A percentile compares a stretch with the other conserved stretches of the same genome.
phyloP scores from a whole-genome alignment of 2,888 invertebrate genomes.

The Trachelus troglodyta region DNA sequence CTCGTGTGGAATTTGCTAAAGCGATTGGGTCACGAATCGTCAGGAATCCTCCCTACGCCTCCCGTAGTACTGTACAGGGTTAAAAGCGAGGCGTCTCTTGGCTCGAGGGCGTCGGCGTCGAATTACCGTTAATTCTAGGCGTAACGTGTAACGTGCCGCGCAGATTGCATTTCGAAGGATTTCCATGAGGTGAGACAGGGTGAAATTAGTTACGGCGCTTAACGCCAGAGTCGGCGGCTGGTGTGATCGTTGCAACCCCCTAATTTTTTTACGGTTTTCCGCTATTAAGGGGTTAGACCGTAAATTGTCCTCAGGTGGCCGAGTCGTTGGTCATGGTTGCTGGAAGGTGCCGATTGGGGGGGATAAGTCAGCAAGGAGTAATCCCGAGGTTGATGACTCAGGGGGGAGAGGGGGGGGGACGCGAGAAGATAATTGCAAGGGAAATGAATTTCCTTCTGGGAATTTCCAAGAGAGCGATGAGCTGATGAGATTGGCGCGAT shows the following conservation, averaged over 20 bases:
- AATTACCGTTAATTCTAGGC: constrained; percentile 6
- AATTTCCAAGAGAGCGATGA: not conserved
- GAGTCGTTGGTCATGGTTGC: not conserved
- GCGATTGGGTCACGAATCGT: not conserved
- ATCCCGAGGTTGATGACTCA: not conserved
- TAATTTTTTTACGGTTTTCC: constrained; percentile 13
- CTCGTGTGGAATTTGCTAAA: not conserved
- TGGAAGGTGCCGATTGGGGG: not conserved
- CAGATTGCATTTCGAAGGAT: constrained; percentile 3
- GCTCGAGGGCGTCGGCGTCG: not conserved
- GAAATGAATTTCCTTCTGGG: not conserved
- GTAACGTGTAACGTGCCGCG: constrained; percentile 4
- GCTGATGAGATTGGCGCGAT: not conserved
- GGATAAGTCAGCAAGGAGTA: not conserved
- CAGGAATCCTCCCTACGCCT: no score
- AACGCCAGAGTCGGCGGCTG: constrained; percentile 20
- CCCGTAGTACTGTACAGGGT: not conserved
- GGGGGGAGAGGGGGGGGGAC: no score
- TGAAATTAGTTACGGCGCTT: constrained; percentile 37
- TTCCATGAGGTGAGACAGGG: constrained; percentile 23
- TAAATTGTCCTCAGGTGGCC: constrained; percentile 22
- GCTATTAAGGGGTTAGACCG: constrained; percentile 23
- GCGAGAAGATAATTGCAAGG: not conserved
- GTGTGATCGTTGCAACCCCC: constrained; percentile 9
- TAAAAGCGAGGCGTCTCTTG: not conserved